Base-by-base conservation (phyloP, 1,140 invertebrate species). In the Vollenhovia emeryi region DNA sequence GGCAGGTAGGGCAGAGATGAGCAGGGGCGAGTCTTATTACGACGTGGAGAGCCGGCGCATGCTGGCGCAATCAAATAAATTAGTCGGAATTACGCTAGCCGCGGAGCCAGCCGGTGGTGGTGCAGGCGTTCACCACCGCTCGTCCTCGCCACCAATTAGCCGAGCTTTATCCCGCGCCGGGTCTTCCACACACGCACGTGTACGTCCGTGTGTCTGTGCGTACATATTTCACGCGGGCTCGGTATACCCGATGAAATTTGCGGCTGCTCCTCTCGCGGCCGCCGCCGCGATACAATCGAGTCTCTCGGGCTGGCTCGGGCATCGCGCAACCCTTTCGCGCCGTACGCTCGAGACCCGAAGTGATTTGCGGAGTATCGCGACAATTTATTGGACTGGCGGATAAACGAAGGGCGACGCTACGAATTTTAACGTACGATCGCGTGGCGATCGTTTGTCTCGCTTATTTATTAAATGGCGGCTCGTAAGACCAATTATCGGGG, bases 31-130 rank as follows among this genome's bases (percentile, higher is more conserved):
- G 86, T 91, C 87, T 91, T 91, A 92, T 92, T 91, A 92, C 89
- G 71, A 33, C 78, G 86, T 68, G 79, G 45, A 79, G 87, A 90
- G 85, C 64, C 85, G 78, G 57, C n/a, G 86, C 89, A 90, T 89
- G 84, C 86, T 76, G 90, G 87, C 60, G 87, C 89, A 91, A 92
- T 92, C 91, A 92, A 92, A 92, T 92, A 91, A 92, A 92, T 92
- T 92, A 91, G 91, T 91, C 90, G 91, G 87, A 92, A 92, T 92
- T 92, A 92, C 90, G 88, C 88, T 76, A 68, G 83, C 75, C 62
- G 85, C 52, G 74, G 78, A 82, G 86, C 74, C 89, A 33, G 69
- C 50, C 71, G 24, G 45, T 30, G 75, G 84, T 82, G 75, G 69
- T 80, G 68, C 74, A 73, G 83, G 64, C 85, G 80, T 64, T 75